Base-by-base conservation (phyloP, 2,113 vertebrate genomes). In the Nerophis lumbriciformis region DNA sequence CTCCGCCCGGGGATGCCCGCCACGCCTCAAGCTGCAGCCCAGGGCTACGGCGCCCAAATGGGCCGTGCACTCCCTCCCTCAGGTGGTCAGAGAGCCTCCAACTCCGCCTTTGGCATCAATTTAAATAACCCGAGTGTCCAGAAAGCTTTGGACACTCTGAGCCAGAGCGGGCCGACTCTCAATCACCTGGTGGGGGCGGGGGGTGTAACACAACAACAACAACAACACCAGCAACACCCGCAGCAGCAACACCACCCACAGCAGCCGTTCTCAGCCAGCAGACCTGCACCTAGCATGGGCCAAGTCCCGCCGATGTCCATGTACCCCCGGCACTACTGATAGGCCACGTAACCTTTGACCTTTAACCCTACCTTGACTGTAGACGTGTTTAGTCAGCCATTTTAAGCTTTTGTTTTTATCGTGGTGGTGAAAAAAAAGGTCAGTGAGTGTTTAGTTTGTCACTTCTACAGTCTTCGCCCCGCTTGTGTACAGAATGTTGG, bases 101-200 rank as follows among this genome's bases (percentile, higher is more conserved):
- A 73, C 83, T 11, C 91, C 14, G 82, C 93, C 38, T 89, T 93
- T 6, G 93, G 93, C 6, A 98, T 98, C 85, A 98, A 99, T 88
- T 97, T 99, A 53, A 94, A 98, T 85, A 98, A 95, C 90, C 97
- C 97, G 1, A 98, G 95, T 61, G 95, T 99, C 62, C 94, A 98
- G 90, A 98, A 99, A 77, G 97, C 96, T 49, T 90, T 99, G 68
- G 97, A 99, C 87, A 98, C 96, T 5, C 90, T 99, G 37, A 98
- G 98, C 79, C 97, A 98, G 90, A 98, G 97, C 28, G 95, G 95
- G 48, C 94, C 95, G 9, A 87, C 95, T 3, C 92, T 98, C 71
- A 96, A 94, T 75, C 95, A 94, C 83, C 83, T 98, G 37, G 94
- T 98, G 60, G 90, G 85, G 65, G 9, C 83, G 1, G 81, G 58